Evolutionary conservation across 2,113 vertebrate genomes (phyloP).

Genomic region (Python bivittatus): DNA sequence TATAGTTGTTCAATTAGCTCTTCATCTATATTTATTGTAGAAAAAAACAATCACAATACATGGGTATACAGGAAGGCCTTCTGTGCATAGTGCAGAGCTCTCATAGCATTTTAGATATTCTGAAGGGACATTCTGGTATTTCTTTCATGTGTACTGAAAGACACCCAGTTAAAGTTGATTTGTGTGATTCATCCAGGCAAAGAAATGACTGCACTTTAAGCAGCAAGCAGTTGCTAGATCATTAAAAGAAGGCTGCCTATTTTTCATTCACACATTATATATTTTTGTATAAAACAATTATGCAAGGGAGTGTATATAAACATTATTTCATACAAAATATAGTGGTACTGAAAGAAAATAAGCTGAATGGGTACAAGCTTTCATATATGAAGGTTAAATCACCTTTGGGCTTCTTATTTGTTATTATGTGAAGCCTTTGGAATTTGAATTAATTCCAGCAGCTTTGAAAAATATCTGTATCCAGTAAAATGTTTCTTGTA

Average conservation of each 20-base stretch:
- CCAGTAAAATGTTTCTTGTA: neutral
- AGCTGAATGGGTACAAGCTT: neutral
- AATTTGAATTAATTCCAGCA: neutral
- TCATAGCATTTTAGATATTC: constrained; percentile 18
- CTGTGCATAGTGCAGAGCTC: neutral
- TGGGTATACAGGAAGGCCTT: neutral
- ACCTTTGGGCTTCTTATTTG: neutral
- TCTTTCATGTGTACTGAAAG: neutral
- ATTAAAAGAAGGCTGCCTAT: neutral
- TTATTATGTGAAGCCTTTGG: neutral
- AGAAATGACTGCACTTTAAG: neutral
- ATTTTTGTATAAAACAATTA: neutral
- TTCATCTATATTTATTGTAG: neutral
- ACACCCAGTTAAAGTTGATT: neutral
- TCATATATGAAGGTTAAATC: neutral
- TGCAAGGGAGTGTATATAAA: neutral
- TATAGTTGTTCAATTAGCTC: constrained; percentile 4
- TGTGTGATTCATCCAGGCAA: neutral
- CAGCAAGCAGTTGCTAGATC: neutral
- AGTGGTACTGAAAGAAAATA: neutral
- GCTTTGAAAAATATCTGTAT: neutral
- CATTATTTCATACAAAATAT: neutral
- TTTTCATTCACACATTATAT: neutral
- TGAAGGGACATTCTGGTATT: constrained; percentile 2
- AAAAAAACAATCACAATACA: constrained; percentile 1